phyloP scores from a whole-genome alignment of 2,888 invertebrate genomes.

The Sepiola atlantica region DNA sequence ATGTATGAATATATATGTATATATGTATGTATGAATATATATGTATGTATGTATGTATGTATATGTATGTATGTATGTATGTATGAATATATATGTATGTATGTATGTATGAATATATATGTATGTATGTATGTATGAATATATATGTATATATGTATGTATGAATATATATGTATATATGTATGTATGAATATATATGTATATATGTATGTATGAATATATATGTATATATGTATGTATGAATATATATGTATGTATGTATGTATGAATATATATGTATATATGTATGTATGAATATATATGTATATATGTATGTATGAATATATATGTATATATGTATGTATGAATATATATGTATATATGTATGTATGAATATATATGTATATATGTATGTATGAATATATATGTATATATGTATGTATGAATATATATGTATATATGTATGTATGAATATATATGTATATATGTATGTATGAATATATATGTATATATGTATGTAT shows the following conservation, averaged over 20 bases:
- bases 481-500: neutral
- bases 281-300: neutral
- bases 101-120: neutral
- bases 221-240: neutral
- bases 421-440: neutral
- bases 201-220: neutral
- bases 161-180: neutral
- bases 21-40: neutral
- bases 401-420: neutral
- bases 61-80: neutral
- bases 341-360: neutral
- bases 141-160: neutral
- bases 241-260: neutral
- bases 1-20: neutral
- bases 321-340: neutral
- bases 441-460: neutral
- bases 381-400: neutral
- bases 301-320: neutral
- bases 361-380: neutral
- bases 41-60: neutral
- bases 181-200: neutral
- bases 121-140: neutral
- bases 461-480: neutral
- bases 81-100: neutral
- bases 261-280: neutral